Evolutionary conservation across 2,888 invertebrate species (phyloP), one percentile per base, ranked within the genome.

Genomic region (Clunio marinus): DNA sequence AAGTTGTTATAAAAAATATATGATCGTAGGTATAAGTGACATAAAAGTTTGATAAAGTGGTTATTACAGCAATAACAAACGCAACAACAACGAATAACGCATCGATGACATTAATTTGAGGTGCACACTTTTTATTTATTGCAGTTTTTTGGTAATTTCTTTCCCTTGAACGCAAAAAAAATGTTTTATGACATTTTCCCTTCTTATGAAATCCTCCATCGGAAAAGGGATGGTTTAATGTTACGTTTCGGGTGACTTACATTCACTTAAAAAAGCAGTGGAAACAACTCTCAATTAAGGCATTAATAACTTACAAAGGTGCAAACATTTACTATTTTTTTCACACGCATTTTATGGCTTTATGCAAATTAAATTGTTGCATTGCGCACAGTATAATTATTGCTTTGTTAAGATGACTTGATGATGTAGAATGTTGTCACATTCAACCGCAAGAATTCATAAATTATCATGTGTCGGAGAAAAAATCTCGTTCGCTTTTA

Each of bases 31-130:
- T 51, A 20, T 51, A 51, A 46, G 46, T 65, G 27, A 46, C 25
- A 46, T 65, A 3, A 46, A 65, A 51, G 22, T 24, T 55, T 66
- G 66, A 66, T 66, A 66, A 55, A 66, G 55, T 66, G 66, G 20
- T 15, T 55, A 65, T 65, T 62, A 62, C n/a, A 15, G 10, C 10
- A 10, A 15, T 13, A 15, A 24, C 51, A 17, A 17, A n/a, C n/a
- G n/a, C n/a, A n/a, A n/a, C n/a, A n/a, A n/a, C n/a, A n/a, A n/a
- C n/a, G n/a, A n/a, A n/a, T n/a, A n/a, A n/a, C n/a, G n/a, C n/a
- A n/a, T 51, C 51, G 57, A 24, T 27, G 57, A 57, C 57, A 57
- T 24, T 20, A 27, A 57, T 57, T 57, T n/a, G 57, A 57, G 57
- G 57, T 57, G 57, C 25, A 25, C 57, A 13, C 57, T 57, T 32